Conservation (phyloP, 1,140 invertebrate genomes). For the Bombus haemorrhoidalis region DNA sequence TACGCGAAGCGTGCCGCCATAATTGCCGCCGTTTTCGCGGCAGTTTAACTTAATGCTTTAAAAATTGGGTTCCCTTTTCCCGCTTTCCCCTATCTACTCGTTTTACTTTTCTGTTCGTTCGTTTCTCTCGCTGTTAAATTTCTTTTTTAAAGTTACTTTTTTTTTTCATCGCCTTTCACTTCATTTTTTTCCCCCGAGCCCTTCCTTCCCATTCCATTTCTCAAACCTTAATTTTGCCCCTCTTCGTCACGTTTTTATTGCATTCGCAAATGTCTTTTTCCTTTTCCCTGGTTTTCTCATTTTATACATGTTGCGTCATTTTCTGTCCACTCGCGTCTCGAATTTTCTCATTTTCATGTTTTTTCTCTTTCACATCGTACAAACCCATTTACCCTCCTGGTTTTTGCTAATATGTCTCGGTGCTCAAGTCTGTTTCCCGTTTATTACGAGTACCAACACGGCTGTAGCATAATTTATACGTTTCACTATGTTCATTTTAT, state of each 20-base stretch:
- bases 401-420: not conserved
- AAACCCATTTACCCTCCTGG: too few relatives aligned
- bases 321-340: not conserved
- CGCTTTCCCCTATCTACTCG: not conserved
- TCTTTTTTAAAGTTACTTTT: too few relatives aligned
- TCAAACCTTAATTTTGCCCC: not conserved
- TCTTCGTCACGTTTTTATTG: not conserved
- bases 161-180: not conserved
- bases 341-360: not conserved
- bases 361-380: not conserved
- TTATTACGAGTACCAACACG: not conserved
- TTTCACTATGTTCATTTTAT: not conserved
- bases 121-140: not conserved
- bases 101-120: not conserved
- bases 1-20: not conserved
- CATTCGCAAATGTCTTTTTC: not conserved
- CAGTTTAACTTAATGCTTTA: slow-evolving; percentile 30
- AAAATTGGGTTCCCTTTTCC: not conserved
- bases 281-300: not conserved
- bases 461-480: not conserved
- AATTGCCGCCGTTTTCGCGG: slow-evolving; percentile 19
- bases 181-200: not conserved
- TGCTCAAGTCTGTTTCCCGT: not conserved
- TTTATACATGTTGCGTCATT: not conserved
- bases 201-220: not conserved